Conservation (phyloP, 2,113 vertebrate species). For the Bubo scandiacus region DNA sequence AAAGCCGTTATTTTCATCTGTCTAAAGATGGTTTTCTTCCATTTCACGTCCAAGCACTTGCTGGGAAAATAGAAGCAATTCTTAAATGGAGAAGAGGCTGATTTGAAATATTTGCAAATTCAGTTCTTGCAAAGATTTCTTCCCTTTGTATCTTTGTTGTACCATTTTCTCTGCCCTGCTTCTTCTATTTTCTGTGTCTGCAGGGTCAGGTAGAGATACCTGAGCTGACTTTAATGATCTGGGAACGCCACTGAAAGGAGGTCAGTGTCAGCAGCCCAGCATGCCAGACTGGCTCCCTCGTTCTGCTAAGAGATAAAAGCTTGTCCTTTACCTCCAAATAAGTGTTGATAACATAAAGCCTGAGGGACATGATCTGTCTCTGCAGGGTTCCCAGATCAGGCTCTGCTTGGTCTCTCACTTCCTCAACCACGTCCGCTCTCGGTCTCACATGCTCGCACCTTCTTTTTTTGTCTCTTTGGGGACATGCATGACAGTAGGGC, state of each 20-base stretch:
- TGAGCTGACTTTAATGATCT: neutral
- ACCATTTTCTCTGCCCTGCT: neutral
- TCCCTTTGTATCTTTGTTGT: neutral
- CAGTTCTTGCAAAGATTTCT: neutral
- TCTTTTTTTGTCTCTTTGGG: conserved; percentile 68
- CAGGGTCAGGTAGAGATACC: neutral
- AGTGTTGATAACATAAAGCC: conserved; percentile 55
- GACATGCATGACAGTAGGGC: conserved; percentile 66
- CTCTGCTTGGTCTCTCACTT: conserved; percentile 62
- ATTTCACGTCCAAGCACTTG: neutral
- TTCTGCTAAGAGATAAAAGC: neutral
- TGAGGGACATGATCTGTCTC: conserved; percentile 37
- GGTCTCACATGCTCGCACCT: conserved; percentile 58
- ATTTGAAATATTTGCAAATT: neutral
- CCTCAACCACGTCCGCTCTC: conserved; percentile 57
- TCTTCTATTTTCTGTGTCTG: neutral
- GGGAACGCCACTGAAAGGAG: neutral
- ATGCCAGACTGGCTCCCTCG: neutral
- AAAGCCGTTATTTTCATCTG: neutral
- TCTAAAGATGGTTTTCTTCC: neutral
- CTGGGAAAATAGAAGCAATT: neutral
- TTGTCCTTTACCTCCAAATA: conserved; percentile 40
- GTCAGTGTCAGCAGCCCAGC: neutral
- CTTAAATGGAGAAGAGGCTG: neutral
- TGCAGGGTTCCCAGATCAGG: conserved; percentile 48